Evolutionary conservation across 2,888 invertebrate species (phyloP).

Genomic region (Nomada flava): DNA sequence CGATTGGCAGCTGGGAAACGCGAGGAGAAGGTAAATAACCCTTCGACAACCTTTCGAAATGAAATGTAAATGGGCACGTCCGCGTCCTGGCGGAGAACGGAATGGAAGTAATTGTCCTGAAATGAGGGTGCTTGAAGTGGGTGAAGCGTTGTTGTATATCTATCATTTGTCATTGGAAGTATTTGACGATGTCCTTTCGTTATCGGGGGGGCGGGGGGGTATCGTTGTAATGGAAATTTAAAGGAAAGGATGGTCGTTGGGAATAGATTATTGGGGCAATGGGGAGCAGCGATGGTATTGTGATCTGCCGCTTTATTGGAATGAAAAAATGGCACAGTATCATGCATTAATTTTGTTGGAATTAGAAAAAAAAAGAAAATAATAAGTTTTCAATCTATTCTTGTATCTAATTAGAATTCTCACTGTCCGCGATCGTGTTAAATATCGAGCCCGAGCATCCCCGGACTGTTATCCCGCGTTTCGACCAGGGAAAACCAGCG

Average conservation of each 20-base stretch:
- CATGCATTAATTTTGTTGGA: too few species aligned
- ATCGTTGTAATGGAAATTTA: too few species aligned
- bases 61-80: constrained; percentile 23
- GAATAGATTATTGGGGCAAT: too few species aligned
- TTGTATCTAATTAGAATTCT: neutral
- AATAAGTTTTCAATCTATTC: neutral
- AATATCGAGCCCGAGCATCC: neutral
- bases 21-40: constrained; percentile 33
- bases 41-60: constrained; percentile 16
- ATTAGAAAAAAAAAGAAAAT: neutral
- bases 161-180: neutral
- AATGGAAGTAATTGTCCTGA: constrained; percentile 16
- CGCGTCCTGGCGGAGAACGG: neutral
- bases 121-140: neutral
- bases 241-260: too few species aligned
- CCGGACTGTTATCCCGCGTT: neutral
- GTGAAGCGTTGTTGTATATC: too few species aligned
- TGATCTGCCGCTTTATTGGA: too few species aligned
- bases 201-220: too few species aligned
- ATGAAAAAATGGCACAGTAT: too few species aligned
- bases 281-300: too few species aligned
- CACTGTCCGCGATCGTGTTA: neutral
- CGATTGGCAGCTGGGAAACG: constrained; percentile 16
- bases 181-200: too few species aligned
- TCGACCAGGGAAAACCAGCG: neutral